These are phyloP conservation scores for Phrynocephalus guinanensis DNA, from an alignment of 2,797 vertebrate genomes.

Conservation along the genomic window DNA sequence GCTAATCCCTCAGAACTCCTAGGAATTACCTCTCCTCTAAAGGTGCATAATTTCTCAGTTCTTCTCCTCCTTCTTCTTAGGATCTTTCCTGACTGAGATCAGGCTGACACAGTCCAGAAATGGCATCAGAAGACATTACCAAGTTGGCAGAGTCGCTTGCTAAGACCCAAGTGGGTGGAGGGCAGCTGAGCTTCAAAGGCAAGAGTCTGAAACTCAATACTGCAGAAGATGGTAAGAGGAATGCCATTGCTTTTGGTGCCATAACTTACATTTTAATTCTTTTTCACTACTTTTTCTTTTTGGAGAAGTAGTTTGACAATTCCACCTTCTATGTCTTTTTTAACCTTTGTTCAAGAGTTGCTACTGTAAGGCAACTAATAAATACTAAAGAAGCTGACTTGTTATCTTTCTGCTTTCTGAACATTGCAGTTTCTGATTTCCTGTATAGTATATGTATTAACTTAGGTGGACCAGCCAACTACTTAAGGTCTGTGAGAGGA, in stretches of 20 bases:
- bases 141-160: conserved; percentile 91
- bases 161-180: conserved; percentile 88
- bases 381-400: neutral
- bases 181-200: conserved; percentile 95
- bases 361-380: neutral
- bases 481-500: too few relatives aligned
- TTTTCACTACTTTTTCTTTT: neutral
- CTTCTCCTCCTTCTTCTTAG: neutral
- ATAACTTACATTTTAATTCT: neutral
- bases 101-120: conserved; percentile 69
- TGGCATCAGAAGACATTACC: conserved; percentile 93
- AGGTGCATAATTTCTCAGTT: neutral
- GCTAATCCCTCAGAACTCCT: neutral
- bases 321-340: neutral
- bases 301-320: neutral
- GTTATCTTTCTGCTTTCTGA: neutral
- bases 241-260: conserved; percentile 1
- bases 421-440: neutral
- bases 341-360: neutral
- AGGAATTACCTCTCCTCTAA: neutral
- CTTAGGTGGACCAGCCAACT: too few relatives aligned
- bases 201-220: conserved; percentile 93
- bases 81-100: conserved; percentile 31
- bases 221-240: conserved; percentile 88
- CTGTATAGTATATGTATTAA: too few relatives aligned